A percentile compares a stretch with the other conserved stretches of the same genome.
phyloP scores from a whole-genome alignment of 2,113 vertebrate genomes.

The Perccottus glenii region DNA sequence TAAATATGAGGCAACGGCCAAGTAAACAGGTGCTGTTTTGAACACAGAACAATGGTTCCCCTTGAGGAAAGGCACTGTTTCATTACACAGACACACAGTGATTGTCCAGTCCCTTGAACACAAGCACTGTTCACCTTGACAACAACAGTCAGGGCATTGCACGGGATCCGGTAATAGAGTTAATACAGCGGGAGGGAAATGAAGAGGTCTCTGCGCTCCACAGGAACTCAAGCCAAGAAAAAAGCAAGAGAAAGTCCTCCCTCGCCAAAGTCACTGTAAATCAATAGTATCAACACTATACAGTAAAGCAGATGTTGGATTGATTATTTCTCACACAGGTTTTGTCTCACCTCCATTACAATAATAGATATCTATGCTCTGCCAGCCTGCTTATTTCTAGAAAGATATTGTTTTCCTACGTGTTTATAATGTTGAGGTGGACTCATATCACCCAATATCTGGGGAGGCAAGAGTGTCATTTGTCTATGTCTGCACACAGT shows the following conservation, averaged over 20 bases:
- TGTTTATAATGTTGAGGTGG: constrained; percentile 5
- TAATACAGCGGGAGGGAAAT: constrained; percentile 55
- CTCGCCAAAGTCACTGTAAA: constrained; percentile 10
- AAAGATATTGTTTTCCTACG: constrained; percentile 2
- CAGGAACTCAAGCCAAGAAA: constrained; percentile 34
- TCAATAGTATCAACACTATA: not conserved
- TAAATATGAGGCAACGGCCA: not conserved
- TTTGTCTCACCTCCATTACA: too few species aligned
- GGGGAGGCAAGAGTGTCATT: constrained; percentile 2
- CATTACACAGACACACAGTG: constrained; percentile 14
- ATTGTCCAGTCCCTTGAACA: constrained; percentile 36
- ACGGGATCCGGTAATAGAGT: constrained; percentile 38
- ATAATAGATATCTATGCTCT: not conserved
- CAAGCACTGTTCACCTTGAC: constrained; percentile 44
- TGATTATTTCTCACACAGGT: too few species aligned
- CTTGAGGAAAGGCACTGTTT: constrained; percentile 21
- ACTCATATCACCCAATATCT: constrained; percentile 2
- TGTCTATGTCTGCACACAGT: not conserved
- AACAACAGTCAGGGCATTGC: constrained; percentile 36
- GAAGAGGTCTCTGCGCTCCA: constrained; percentile 35
- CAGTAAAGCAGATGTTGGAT: too few species aligned
- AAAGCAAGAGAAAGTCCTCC: constrained; percentile 14
- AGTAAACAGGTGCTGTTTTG: not conserved
- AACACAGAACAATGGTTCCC: constrained; percentile 15
- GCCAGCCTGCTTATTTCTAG: not conserved